Base-by-base conservation (phyloP, 2,797 vertebrate genomes). In the Balearica regulorum region DNA sequence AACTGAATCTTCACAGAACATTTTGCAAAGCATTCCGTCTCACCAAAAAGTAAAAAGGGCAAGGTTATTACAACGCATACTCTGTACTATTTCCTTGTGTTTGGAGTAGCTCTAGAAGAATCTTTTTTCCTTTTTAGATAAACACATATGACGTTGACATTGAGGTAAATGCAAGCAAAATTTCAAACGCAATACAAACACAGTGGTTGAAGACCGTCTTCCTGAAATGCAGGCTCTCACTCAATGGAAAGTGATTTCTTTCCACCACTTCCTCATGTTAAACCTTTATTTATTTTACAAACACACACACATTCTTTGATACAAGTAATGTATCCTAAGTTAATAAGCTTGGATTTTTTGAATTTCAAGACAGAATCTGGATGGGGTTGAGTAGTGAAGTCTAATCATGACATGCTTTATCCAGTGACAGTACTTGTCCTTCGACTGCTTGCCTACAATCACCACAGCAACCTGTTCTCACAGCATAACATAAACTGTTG, bases 1-100 rank as follows among this genome's bases (percentile, higher is more conserved):
- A 92, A 78, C 72, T 89, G 76, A 87, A 85, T 33, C 61, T 77
- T 91, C 68, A 58, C 41, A 92, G 70, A 87, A 94, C 33, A 72
- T 86, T 89, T 95, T 92, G 76, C 79, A 89, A 94, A 81, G 49
- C 62, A 83, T 91, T 95, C 55, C 61, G 58, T 53, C 85, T 89
- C 62, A 68, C 51, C 89, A 68, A 88, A 86, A 90, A 68, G 77
- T 73, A 79, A 92, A 93, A 92, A 68, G 37, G 64, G 39, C 39
- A 94, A 87, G 57, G 33, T 85, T 93, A 85, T 81, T 89, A 48
- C 28, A 85, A 80, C 57, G 69, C 69, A 35, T 48, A 75, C 46
- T 83, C 41, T 81, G n/a, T 69, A 48, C 55, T 82, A 46, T 90
- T 89, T 89, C 65, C 57, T 75, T 85, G 18, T 78, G 58, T 89